phyloP scores from a whole-genome alignment of 2,888 invertebrate species.

The Exephanes ischioxanthus region DNA sequence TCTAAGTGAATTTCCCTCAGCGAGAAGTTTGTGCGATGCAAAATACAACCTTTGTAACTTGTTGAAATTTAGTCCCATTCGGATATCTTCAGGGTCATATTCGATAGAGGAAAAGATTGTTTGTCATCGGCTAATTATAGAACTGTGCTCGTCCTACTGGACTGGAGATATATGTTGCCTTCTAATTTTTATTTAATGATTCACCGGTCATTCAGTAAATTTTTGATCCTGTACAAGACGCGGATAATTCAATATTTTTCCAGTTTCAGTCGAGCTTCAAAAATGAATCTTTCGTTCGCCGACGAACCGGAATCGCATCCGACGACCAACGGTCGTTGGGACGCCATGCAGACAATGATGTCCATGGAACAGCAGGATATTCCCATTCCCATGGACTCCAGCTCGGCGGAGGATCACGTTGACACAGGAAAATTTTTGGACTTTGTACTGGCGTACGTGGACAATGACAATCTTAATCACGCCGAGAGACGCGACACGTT shows the following conservation, averaged over 20 bases:
- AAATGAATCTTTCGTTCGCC: slow-evolving; percentile 50
- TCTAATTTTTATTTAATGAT: slow-evolving; percentile 30
- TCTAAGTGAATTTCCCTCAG: background rate
- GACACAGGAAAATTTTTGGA: slow-evolving; percentile 85
- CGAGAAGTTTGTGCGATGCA: background rate
- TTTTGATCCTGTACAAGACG: background rate
- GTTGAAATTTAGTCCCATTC: too few species aligned
- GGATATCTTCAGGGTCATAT: background rate
- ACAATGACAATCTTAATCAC: slow-evolving; percentile 81
- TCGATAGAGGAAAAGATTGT: background rate
- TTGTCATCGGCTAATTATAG: slow-evolving; percentile 21
- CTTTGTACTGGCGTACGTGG: slow-evolving; percentile 88
- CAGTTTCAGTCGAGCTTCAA: slow-evolving; percentile 9
- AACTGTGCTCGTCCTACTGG: background rate
- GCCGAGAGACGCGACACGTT: slow-evolving; percentile 83
- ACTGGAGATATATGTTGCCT: background rate
- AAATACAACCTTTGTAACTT: too few species aligned
- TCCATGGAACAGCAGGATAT: slow-evolving; percentile 71
- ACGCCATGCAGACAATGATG: slow-evolving; percentile 73
- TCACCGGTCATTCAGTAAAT: slow-evolving; percentile 6
- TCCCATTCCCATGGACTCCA: slow-evolving; percentile 63
- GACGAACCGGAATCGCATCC: slow-evolving; percentile 23
- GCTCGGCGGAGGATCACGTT: slow-evolving; percentile 55
- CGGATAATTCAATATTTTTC: background rate
- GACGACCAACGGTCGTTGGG: slow-evolving; percentile 60